phyloP scores from a whole-genome alignment of 2,113 vertebrate genomes.

The Muntiacus reevesi region DNA sequence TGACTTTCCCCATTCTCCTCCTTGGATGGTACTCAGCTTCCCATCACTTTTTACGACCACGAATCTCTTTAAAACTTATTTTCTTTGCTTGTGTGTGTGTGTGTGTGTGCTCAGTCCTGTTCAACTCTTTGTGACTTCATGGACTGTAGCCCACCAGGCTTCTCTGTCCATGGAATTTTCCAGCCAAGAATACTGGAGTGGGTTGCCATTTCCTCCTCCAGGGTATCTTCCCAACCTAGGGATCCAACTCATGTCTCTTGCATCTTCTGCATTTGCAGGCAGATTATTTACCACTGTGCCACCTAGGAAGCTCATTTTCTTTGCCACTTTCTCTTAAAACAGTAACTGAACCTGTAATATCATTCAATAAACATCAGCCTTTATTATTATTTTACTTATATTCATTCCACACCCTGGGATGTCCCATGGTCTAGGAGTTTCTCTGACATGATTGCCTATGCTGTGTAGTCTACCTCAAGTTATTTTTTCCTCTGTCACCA shows the following conservation, averaged over 20 bases:
- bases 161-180: not conserved
- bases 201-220: not conserved
- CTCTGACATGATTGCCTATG: not conserved
- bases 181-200: not conserved
- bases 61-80: not conserved
- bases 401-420: not conserved
- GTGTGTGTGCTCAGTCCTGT: not conserved
- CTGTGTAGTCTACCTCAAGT: not conserved
- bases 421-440: not conserved
- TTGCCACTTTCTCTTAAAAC: not conserved
- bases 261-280: not conserved
- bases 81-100: not conserved
- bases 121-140: not conserved
- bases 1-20: not conserved
- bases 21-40: not conserved
- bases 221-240: not conserved
- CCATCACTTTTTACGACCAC: not conserved
- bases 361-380: not conserved
- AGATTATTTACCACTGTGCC: not conserved
- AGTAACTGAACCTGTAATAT: not conserved
- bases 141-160: not conserved
- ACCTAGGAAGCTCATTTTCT: not conserved
- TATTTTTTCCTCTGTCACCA: not conserved
- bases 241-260: not conserved
- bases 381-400: not conserved